Evolutionary conservation across 2,113 vertebrate species (phyloP), one percentile per base, ranked within the genome.

Genomic region (Aythya baeri): DNA sequence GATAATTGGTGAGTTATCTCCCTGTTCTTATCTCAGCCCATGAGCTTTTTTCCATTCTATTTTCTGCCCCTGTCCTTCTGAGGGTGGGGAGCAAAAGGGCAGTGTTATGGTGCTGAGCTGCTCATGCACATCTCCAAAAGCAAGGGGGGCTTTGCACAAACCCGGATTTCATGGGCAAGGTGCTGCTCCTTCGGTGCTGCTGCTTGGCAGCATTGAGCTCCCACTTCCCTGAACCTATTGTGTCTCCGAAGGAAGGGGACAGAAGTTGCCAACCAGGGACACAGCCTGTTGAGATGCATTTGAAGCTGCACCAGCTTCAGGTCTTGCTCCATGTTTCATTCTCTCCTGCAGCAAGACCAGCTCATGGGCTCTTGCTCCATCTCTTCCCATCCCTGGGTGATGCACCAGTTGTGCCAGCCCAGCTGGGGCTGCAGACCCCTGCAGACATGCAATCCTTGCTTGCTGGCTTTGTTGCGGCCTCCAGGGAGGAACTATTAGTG

Each of bases 131-230:
- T 13, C 17, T 80, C 27, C 92, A 61, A 72, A 75, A 50, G 36
- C 29, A 72, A 0, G 25, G 25, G 34, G 68, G n/a, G 46, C n/a
- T 70, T 67, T 26, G 18, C 43, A 71, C 67, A 62, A 93, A 57
- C 5, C 46, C 10, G 20, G 2, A 54, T 41, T 41, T 41, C 41
- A 41, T 0, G 0, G 27, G 17, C 18, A 65, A 34, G 22, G 4
- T 79, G 27, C 7, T 85, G 31, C n/a, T 90, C 21, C 65, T 65
- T 38, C 25, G 38, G 46, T 52, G 57, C 26, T 59, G 22, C 49
- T 82, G 21, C 63, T 32, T 13, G 23, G 16, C 54, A 75, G 17
- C 44, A 73, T 11, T 9, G 9, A 31, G 34, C 29, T 43, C 17
- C 44, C 49, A 3, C 11, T 32, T 76, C 26, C 14, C 7, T 13